Evolutionary conservation across 1,140 invertebrate species (phyloP).

Genomic region (Stegodyphus dumicola): DNA sequence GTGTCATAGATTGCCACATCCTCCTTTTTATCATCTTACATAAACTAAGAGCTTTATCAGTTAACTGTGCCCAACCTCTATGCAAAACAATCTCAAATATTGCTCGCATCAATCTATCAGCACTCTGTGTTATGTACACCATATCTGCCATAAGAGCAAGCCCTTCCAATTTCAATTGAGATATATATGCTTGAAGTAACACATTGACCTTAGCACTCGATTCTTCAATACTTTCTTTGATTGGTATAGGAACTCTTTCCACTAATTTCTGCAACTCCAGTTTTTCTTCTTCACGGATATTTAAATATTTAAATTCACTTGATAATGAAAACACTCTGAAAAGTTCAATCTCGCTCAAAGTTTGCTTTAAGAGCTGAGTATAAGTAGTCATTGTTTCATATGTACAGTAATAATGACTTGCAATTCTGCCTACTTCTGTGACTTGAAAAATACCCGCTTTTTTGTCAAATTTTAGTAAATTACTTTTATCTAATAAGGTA

Average conservation of each 20-base stretch:
- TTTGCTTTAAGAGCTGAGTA: constrained; percentile 96
- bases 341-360: constrained; percentile 96
- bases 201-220: constrained; percentile 97
- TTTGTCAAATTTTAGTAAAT: constrained; percentile 94
- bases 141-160: constrained; percentile 99
- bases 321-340: constrained; percentile 99
- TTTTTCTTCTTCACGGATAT: constrained; percentile 98
- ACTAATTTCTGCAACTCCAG: constrained; percentile 96
- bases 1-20: constrained; percentile 99
- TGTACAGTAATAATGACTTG: constrained; percentile 98
- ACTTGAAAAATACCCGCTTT: constrained; percentile 93
- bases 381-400: constrained; percentile 97
- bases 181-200: constrained; percentile 97
- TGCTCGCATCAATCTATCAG: constrained; percentile 92
- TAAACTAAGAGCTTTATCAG: constrained; percentile 93
- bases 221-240: constrained; percentile 99
- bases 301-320: constrained; percentile 90
- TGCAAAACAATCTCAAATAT: constrained; percentile 95
- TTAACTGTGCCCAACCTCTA: constrained; percentile 96
- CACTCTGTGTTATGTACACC: constrained; percentile 99
- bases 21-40: constrained; percentile 99
- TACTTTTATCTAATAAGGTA: constrained; percentile 88
- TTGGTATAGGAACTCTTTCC: constrained; percentile 97
- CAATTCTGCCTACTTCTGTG: constrained; percentile 95
- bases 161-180: constrained; percentile 96